phyloP scores from a whole-genome alignment of 2,888 invertebrate genomes.

The Melieria picta region DNA sequence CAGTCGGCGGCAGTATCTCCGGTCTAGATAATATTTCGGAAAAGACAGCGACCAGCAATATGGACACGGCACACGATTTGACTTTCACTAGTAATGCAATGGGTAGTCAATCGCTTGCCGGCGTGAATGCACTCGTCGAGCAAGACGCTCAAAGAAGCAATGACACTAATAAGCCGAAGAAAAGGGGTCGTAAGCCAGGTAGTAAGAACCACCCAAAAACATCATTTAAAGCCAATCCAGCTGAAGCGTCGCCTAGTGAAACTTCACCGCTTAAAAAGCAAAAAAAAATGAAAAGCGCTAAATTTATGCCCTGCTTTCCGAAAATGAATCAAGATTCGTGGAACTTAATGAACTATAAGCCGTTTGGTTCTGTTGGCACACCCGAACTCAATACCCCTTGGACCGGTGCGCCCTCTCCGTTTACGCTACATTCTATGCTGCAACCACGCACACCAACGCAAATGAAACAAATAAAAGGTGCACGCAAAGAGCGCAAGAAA shows the following conservation, averaged over 20 bases:
- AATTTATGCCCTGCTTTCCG: constrained; percentile 7
- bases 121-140: too few species aligned
- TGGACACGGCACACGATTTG: not conserved
- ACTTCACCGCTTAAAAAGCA: constrained; percentile 41
- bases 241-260: constrained; percentile 13
- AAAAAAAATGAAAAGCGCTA: constrained; percentile 45
- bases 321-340: constrained; percentile 36
- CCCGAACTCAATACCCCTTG: too few species aligned
- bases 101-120: not conserved
- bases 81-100: not conserved
- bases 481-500: constrained; percentile 56
- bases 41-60: not conserved
- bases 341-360: constrained; percentile 40
- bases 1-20: too few species aligned
- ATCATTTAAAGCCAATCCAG: not conserved
- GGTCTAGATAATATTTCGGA: not conserved
- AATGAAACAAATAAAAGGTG: constrained; percentile 37
- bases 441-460: not conserved
- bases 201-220: constrained; percentile 54
- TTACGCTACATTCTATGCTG: not conserved
- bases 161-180: constrained; percentile 53
- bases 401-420: not conserved
- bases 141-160: not conserved
- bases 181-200: constrained; percentile 62
- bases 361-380: not conserved